Base-by-base conservation (phyloP, 2,113 vertebrate genomes). In the Monopterus albus region DNA sequence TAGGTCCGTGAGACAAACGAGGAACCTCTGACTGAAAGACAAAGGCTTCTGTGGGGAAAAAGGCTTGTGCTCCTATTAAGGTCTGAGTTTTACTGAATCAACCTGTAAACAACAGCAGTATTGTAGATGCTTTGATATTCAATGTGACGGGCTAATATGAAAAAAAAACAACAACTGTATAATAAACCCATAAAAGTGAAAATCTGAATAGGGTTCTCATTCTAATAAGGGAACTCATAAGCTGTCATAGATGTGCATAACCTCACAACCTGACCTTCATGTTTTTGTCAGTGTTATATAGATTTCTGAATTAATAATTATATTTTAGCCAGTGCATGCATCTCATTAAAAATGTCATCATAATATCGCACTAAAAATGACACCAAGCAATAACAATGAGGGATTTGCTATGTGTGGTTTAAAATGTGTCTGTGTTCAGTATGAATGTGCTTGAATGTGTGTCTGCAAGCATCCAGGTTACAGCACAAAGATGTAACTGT, bases 211-310 rank as follows among this genome's bases (percentile, higher is more conserved):
- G 58, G 58, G 70, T 50, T 76, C 58, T 64, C 21, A 47, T 77
- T 85, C 60, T 81, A 79, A 88, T 86, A 78, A 84, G 40, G 36
- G 4, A 52, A 2, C 56, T 72, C 71, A 73, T 84, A 77, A 69
- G 65, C 82, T 74, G 83, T 35, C 51, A 35, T 0, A 26, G 55
- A 77, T 51, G 39, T 45, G 58, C 14, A 53, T 25, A 71, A 39
- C 38, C 6, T 6, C 56, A 66, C 56, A 67, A 65, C 72, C 17
- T 79, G 74, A 78, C 79, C 71, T 59, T 61, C 40, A 42, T 60
- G 66, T 52, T 79, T 68, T 51, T 63, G 2, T 40, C 52, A 29
- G 42, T 36, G 71, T 50, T 20, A 73, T 46, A 57, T 26, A 58
- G 23, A 45, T 26, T 33, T 55, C 23, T 58, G 64, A 77, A 70